Conservation (phyloP, 1,140 invertebrate species). For the Drosophila lacteicornis region DNA sequence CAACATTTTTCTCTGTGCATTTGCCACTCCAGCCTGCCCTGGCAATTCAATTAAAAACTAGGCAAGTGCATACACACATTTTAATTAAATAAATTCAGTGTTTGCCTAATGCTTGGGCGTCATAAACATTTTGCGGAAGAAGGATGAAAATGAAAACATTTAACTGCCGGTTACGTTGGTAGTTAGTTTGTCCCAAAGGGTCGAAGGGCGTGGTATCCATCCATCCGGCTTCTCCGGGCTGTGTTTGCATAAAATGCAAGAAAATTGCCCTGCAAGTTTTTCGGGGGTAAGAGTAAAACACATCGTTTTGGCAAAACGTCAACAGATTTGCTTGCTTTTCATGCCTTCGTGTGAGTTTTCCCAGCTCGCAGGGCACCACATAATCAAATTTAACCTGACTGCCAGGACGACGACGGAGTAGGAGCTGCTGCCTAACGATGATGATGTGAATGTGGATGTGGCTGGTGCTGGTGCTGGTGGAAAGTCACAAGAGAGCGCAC, state of each 20-base stretch:
- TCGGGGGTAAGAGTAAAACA: conserved; percentile 6
- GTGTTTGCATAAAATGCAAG: conserved; percentile 74
- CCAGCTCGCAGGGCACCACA: conserved; percentile 42
- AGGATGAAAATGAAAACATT: conserved; percentile 78
- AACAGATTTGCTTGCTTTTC: conserved; percentile 63
- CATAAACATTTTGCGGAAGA: conserved; percentile 68
- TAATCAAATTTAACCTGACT: conserved; percentile 77
- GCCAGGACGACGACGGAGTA: conserved; percentile 11
- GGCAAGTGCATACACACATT: conserved; percentile 54
- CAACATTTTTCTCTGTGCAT: neutral
- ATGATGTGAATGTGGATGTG: conserved; percentile 16
- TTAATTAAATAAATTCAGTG: conserved; percentile 82
- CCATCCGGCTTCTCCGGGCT: conserved; percentile 19
- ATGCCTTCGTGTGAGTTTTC: conserved; percentile 35
- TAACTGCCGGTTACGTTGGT: conserved; percentile 64
- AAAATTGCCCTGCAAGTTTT: conserved; percentile 65
- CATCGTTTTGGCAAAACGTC: conserved; percentile 61
- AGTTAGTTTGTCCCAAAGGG: conserved; percentile 37
- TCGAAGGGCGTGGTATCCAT: conserved; percentile 8
- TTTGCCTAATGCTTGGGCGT: conserved; percentile 70
- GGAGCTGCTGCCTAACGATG: conserved; percentile 1
- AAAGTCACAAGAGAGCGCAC: neutral
- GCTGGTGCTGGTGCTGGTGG: conserved; percentile 10
- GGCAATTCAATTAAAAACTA: conserved; percentile 76
- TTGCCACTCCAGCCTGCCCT: neutral